Base-by-base conservation (phyloP, 2,797 vertebrate genomes). In the Danio albolineatus region DNA sequence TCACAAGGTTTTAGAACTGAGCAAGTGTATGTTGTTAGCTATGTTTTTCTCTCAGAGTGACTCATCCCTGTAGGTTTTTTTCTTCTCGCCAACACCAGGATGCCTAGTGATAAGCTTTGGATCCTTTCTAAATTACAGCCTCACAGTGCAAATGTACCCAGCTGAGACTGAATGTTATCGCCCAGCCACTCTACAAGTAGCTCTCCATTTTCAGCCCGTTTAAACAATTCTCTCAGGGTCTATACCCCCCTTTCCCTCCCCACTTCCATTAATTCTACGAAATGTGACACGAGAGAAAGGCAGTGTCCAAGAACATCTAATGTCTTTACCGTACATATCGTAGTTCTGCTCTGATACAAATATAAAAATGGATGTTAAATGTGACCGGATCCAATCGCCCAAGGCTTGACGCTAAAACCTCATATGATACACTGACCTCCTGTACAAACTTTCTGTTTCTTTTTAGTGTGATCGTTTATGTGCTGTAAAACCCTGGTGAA, bases 71-170 rank as follows among this genome's bases (percentile, higher is more conserved):
- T 59, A 78, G 59, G 71, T 72, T 71, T 81, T 72, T 69, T 90
- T 28, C 21, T 10, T 8, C 6, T 14, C 13, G 10, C 28, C 83
- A 86, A 76, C 90, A 87, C 82, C 74, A 81, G 85, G 88, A 82
- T 85, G 86, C 84, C 78, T 71, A 76, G 81, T 89, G 90, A 93
- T 92, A 93, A 92, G 91, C 90, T 85, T 84, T 76, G 85, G 86
- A 90, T 86, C 89, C 85, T 88, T 85, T 90, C 86, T 92, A 92
- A 92, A 93, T 93, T 91, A 94, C 87, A 91, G 89, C 87, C 90
- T 92, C 88, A 89, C 88, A 84, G 89, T 79, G 82, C 84, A 74
- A 74, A 87, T 85, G 73, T 91, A 87, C 86, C 88, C 89, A 85
- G 81, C 84, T 84, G 87, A 89, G 89, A 80, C 85, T 91, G 89